phyloP scores from a whole-genome alignment of 2,797 vertebrate genomes.

The Muscicapa striata region DNA sequence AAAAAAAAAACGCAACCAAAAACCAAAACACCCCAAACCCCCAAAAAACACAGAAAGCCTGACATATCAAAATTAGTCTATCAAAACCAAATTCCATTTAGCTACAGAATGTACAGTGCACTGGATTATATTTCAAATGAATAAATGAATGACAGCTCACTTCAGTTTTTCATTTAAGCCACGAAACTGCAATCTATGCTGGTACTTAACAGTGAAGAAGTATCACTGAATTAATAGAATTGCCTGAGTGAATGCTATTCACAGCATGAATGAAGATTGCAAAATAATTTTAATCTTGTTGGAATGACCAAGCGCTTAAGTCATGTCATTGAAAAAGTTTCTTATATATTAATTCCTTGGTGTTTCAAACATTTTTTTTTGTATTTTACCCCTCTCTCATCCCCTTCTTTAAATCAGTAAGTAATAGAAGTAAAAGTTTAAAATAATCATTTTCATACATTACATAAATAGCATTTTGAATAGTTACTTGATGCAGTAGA shows the following conservation, averaged over 20 bases:
- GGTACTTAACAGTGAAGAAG: conserved; percentile 27
- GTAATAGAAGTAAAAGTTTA: neutral
- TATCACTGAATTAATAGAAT: conserved; percentile 32
- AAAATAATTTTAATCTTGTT: conserved; percentile 10
- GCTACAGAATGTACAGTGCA: neutral
- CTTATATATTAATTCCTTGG: neutral
- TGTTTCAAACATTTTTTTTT: neutral
- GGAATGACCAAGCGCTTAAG: neutral
- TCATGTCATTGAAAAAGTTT: neutral
- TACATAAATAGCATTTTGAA: neutral
- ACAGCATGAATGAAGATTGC: neutral
- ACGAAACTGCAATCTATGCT: neutral
- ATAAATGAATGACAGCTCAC: neutral
- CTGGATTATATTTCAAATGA: neutral
- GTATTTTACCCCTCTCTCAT: neutral
- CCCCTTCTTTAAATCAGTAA: neutral
- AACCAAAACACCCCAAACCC: too few species aligned
- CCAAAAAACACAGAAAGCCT: neutral
- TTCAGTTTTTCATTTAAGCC: conserved; percentile 18
- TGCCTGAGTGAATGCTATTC: neutral
- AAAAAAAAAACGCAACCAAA: neutral
- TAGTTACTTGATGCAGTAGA: neutral
- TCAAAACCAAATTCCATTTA: neutral
- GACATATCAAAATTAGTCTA: neutral
- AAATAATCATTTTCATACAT: neutral